phyloP scores from a whole-genome alignment of 2,797 vertebrate genomes.

The Rhynchonycteris naso region DNA sequence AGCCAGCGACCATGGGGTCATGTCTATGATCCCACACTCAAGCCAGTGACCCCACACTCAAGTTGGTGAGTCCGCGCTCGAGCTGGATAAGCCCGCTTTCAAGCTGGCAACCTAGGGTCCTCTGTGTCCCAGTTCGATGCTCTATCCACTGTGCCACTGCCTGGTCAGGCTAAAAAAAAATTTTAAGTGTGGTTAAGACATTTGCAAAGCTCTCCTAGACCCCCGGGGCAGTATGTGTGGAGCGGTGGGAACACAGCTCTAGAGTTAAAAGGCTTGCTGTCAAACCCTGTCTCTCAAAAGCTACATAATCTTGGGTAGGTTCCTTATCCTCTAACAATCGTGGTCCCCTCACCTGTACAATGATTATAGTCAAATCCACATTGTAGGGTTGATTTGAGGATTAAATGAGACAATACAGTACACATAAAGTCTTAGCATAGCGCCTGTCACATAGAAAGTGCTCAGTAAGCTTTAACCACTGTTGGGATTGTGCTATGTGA shows the following conservation, averaged over 20 bases:
- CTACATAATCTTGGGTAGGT: not conserved
- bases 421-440: not conserved
- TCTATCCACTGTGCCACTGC: too few relatives aligned
- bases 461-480: not conserved
- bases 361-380: not conserved
- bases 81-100: too few relatives aligned
- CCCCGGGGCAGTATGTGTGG: not conserved
- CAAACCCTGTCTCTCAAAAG: not conserved
- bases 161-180: too few relatives aligned
- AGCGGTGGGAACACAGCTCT: not conserved
- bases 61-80: too few relatives aligned
- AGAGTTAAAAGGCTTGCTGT: not conserved
- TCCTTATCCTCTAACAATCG: not conserved
- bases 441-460: not conserved
- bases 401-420: not conserved
- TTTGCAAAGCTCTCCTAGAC: not conserved
- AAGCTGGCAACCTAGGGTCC: too few relatives aligned
- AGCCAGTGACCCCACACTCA: too few relatives aligned
- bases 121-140: too few relatives aligned
- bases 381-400: not conserved
- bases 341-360: not conserved
- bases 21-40: too few relatives aligned
- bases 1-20: too few relatives aligned
- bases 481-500: not conserved
- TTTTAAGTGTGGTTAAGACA: too few relatives aligned